Conservation (phyloP, 2,888 invertebrate species). For the Netelia fuscicornis region DNA sequence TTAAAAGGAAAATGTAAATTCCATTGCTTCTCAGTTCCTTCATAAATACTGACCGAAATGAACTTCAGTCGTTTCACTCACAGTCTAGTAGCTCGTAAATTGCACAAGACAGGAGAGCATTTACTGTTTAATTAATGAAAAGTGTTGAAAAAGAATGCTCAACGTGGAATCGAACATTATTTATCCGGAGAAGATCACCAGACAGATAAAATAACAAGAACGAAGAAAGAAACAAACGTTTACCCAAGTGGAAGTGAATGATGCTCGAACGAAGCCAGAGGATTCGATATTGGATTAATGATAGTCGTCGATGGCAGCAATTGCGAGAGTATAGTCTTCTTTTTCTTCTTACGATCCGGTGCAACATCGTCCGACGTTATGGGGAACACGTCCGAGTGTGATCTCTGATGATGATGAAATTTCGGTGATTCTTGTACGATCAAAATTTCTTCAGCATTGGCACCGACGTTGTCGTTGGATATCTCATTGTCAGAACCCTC, state of each 20-base stretch:
- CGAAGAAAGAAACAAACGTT: constrained; percentile 1
- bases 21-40: no score
- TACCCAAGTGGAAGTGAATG: constrained; percentile 88
- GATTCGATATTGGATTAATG: constrained; percentile 86
- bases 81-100: no score
- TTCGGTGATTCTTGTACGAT: constrained; percentile 77
- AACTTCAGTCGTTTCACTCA: no score
- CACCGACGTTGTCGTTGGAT: constrained; percentile 57
- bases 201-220: no score
- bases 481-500: constrained; percentile 80
- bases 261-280: constrained; percentile 90
- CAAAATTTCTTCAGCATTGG: constrained; percentile 80
- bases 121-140: no score
- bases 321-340: constrained; percentile 89
- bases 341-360: constrained; percentile 86
- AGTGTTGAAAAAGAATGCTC: no score
- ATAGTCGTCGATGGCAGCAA: constrained; percentile 87
- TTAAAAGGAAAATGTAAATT: no score
- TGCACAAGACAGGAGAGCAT: no score
- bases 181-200: no score
- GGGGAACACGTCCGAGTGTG: constrained; percentile 83
- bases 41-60: no score
- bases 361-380: constrained; percentile 77
- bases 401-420: constrained; percentile 79
- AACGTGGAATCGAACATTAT: no score